Evolutionary conservation across 2,888 invertebrate genomes (phyloP).

Genomic region (Pristionchus entomophagus): DNA sequence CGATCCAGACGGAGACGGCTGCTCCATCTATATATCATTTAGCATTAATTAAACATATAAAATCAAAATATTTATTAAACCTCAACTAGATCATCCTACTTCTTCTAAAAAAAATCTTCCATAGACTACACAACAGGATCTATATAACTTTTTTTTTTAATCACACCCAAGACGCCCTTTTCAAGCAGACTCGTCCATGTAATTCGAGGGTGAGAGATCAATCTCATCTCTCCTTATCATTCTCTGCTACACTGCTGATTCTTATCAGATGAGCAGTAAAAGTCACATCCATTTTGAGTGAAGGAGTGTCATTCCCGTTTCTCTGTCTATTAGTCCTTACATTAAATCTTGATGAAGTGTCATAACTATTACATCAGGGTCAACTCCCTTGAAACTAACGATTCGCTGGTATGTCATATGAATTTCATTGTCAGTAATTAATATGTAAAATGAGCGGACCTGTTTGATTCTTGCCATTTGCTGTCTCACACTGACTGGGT

Average conservation of each 20-base stretch:
- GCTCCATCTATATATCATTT: slow-evolving; percentile 50
- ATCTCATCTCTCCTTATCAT: not conserved
- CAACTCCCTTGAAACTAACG: too few relatives aligned
- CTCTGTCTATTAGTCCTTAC: not conserved
- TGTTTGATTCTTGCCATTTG: slow-evolving; percentile 54
- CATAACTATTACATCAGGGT: too few relatives aligned
- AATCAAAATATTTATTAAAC: not conserved
- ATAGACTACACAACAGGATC: too few relatives aligned
- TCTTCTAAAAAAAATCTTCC: too few relatives aligned
- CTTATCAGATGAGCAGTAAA: not conserved
- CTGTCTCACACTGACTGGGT: slow-evolving; percentile 50
- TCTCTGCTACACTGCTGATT: not conserved
- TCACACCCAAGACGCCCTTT: too few relatives aligned
- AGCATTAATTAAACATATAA: not conserved
- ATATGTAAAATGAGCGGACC: not conserved
- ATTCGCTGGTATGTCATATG: not conserved
- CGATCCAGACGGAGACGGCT: slow-evolving; percentile 51
- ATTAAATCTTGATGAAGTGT: too few relatives aligned
- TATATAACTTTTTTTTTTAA: too few relatives aligned
- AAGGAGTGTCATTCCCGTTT: not conserved
- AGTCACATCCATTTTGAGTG: not conserved
- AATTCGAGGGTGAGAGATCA: not conserved
- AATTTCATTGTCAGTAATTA: not conserved
- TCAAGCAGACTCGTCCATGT: too few relatives aligned
- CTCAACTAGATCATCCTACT: too few relatives aligned